These are phyloP conservation scores for Rhinoderma darwinii DNA, from an alignment of 2,113 vertebrate genomes.

Conservation along the genomic window DNA sequence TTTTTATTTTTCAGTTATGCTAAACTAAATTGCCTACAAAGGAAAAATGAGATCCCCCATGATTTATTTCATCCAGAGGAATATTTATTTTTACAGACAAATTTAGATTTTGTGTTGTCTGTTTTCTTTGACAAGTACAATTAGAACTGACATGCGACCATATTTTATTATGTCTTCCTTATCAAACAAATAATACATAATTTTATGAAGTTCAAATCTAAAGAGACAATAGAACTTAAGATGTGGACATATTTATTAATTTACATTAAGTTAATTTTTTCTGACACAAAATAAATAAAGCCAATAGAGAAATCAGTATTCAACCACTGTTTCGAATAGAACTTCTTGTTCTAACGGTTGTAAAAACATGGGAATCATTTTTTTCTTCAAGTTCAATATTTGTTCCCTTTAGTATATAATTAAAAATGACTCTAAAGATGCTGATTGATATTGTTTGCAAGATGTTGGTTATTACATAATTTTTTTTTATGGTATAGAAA, in stretches of 20 bases:
- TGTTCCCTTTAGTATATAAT: not conserved
- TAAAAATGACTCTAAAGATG: not conserved
- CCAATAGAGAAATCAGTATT: not conserved
- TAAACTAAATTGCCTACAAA: conserved; percentile 62
- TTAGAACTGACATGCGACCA: conserved; percentile 62
- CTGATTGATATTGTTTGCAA: not conserved
- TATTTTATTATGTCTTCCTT: conserved; percentile 61
- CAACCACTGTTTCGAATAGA: not conserved
- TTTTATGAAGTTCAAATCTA: conserved; percentile 13
- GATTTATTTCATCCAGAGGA: conserved; percentile 66
- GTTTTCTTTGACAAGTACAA: conserved; percentile 69
- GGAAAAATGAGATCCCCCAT: conserved; percentile 65
- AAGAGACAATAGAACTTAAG: conserved; percentile 1
- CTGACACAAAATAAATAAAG: not conserved
- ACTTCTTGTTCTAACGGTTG: not conserved
- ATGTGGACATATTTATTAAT: not conserved
- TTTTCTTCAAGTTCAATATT: not conserved
- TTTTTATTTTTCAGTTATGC: conserved; percentile 41
- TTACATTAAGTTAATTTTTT: not conserved
- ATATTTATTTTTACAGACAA: conserved; percentile 67
- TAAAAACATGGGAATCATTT: not conserved
- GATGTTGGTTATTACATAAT: not conserved
- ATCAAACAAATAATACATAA: conserved; percentile 33
- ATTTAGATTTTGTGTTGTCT: conserved; percentile 63
- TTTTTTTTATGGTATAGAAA: not conserved